Evolutionary conservation across 2,888 invertebrate genomes (phyloP).

Genomic region (Agriotes lineatus): DNA sequence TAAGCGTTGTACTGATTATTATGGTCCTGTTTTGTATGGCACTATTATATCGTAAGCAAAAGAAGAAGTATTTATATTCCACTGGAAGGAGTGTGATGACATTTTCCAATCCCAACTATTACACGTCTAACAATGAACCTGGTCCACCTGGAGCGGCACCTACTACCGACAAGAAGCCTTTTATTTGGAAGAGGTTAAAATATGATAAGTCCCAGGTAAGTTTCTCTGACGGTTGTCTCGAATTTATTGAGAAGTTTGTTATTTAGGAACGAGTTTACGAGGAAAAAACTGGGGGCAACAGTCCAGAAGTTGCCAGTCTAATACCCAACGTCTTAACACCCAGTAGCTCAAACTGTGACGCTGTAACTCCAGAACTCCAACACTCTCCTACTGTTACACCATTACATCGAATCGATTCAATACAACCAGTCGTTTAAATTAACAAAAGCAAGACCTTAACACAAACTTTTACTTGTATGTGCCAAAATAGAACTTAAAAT

Average conservation of each 20-base stretch:
- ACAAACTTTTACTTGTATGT: constrained; percentile 8
- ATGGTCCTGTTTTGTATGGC: constrained; percentile 61
- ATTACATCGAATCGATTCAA: constrained; percentile 71
- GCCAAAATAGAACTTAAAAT: constrained; percentile 31
- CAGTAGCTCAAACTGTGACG: constrained; percentile 69
- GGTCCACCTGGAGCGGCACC: constrained; percentile 51
- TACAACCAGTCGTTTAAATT: constrained; percentile 67
- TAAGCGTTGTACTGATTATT: constrained; percentile 63
- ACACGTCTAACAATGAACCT: constrained; percentile 62
- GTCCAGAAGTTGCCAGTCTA: constrained; percentile 78
- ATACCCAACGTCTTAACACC: constrained; percentile 74
- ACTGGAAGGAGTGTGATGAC: constrained; percentile 81
- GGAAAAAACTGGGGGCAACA: constrained; percentile 67
- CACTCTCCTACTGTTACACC: constrained; percentile 70
- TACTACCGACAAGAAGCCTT: constrained; percentile 69
- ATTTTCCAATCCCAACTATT: constrained; percentile 92
- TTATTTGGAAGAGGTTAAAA: constrained; percentile 81
- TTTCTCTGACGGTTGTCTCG: background rate
- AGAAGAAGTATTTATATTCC: constrained; percentile 70
- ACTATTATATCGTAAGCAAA: constrained; percentile 67
- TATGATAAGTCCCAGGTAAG: constrained; percentile 82
- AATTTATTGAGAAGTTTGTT: constrained; percentile 23
- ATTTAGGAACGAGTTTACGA: constrained; percentile 73
- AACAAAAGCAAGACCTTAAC: background rate
- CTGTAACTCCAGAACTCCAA: constrained; percentile 68